Conservation (phyloP, 2,113 vertebrate genomes). For the Chionomys nivalis region DNA sequence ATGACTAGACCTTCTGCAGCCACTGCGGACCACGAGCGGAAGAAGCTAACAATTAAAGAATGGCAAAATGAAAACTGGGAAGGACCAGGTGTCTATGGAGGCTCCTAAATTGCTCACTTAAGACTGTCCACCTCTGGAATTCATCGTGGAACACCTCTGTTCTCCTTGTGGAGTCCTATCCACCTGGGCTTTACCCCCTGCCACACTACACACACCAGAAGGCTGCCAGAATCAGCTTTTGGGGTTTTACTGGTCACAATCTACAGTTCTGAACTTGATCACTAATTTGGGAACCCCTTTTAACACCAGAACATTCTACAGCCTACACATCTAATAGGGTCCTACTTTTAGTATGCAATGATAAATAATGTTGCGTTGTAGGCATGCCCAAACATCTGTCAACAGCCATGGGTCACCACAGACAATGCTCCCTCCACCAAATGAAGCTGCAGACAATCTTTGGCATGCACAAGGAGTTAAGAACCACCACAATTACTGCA, state of each 20-base stretch:
- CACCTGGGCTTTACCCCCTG: neutral
- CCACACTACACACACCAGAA: neutral
- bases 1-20: neutral
- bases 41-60: neutral
- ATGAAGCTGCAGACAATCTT: neutral
- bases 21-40: neutral
- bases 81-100: neutral
- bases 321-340: neutral
- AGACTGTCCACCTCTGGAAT: no score
- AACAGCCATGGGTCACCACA: neutral
- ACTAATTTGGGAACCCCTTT: neutral
- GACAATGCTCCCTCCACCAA: neutral
- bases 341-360: neutral
- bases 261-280: neutral
- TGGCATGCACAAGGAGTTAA: no score
- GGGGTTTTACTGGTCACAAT: neutral
- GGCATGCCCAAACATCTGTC: neutral
- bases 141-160: neutral
- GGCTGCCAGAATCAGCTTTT: neutral
- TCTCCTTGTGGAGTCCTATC: neutral
- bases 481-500: neutral
- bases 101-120: neutral
- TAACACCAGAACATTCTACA: neutral
- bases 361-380: neutral
- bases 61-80: neutral